Conservation (phyloP, 1,140 invertebrate species). For the Epicauta chinensis region DNA sequence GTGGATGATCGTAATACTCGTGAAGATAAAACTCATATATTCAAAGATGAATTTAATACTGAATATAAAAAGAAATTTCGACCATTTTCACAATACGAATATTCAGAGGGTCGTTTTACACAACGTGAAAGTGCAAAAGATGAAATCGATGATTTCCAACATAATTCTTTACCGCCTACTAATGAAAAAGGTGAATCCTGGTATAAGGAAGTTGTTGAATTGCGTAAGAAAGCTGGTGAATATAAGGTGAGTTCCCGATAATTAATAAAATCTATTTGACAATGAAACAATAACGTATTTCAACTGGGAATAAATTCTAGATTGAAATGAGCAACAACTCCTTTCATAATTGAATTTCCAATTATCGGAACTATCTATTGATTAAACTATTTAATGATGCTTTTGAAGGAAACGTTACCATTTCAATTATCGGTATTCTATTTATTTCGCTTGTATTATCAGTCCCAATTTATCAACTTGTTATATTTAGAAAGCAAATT, state of each 20-base stretch:
- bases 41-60: slow-evolving; percentile 56
- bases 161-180: slow-evolving; percentile 1
- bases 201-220: slow-evolving; percentile 79
- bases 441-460: background rate
- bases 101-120: slow-evolving; percentile 64
- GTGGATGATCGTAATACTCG: slow-evolving; percentile 62
- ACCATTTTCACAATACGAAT: slow-evolving; percentile 75
- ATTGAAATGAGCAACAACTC: too few species aligned
- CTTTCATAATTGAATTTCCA: background rate
- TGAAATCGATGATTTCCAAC: slow-evolving; percentile 26
- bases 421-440: too few species aligned
- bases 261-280: too few species aligned
- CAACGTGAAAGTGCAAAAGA: slow-evolving; percentile 48
- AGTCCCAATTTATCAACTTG: slow-evolving; percentile 16
- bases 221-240: slow-evolving; percentile 84
- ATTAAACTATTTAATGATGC: background rate
- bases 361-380: slow-evolving; percentile 5
- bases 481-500: slow-evolving; percentile 12
- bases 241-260: slow-evolving; percentile 68
- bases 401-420: too few species aligned
- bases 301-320: too few species aligned
- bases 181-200: slow-evolving; percentile 52
- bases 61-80: slow-evolving; percentile 76
- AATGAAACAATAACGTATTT: too few species aligned
- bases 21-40: slow-evolving; percentile 46